Evolutionary conservation across 2,797 vertebrate species (phyloP).

Genomic region (Helostoma temminkii): DNA sequence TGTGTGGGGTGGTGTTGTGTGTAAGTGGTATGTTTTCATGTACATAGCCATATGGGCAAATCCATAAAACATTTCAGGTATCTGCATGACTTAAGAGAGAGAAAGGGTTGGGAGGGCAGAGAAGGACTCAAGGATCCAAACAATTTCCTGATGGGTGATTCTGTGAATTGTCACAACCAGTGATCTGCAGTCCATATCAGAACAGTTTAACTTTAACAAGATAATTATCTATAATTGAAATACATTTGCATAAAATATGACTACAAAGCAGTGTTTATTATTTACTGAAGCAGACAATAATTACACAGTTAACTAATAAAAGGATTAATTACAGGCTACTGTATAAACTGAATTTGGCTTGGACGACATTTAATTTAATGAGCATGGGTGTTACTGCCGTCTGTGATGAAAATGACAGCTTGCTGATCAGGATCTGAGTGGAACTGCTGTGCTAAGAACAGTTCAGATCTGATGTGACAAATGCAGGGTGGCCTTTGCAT

Average conservation of each 20-base stretch:
- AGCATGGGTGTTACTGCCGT: background rate
- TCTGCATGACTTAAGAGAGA: constrained; percentile 34
- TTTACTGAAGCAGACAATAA: constrained; percentile 35
- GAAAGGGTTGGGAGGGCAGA: background rate
- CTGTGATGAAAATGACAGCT: constrained; percentile 9
- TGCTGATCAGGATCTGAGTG: constrained; percentile 4
- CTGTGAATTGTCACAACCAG: background rate
- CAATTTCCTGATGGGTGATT: background rate
- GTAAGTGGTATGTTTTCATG: constrained; percentile 41
- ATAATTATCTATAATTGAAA: constrained; percentile 40
- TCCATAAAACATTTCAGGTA: constrained; percentile 34
- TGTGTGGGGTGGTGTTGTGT: constrained; percentile 18
- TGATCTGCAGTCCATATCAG: background rate
- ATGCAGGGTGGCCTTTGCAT: background rate
- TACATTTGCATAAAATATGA: constrained; percentile 20
- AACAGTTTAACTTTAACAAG: constrained; percentile 31
- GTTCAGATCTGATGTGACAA: background rate
- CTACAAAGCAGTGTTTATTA: background rate
- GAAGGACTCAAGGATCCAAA: background rate
- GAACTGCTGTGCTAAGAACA: constrained; percentile 1
- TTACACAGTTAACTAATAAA: constrained; percentile 25
- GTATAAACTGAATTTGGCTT: constrained; percentile 1
- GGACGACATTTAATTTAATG: constrained; percentile 14
- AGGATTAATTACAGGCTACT: constrained; percentile 1
- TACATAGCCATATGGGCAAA: constrained; percentile 53